phyloP scores from a whole-genome alignment of 2,797 vertebrate genomes.

The Anguilla megastoma region DNA sequence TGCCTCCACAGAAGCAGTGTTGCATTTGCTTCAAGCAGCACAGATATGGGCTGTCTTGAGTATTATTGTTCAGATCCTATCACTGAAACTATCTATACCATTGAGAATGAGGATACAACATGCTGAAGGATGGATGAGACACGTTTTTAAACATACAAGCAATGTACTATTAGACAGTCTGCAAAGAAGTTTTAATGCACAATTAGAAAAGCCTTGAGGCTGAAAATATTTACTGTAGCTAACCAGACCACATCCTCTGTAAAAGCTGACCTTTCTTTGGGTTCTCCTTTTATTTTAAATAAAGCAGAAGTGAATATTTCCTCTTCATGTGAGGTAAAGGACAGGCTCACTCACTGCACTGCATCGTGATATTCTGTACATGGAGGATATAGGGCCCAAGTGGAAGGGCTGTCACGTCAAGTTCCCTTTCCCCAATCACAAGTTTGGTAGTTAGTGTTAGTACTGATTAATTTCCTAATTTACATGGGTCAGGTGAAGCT shows the following conservation, averaged over 20 bases:
- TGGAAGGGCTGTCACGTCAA: neutral
- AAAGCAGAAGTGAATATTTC: constrained; percentile 17
- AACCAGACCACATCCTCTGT: neutral
- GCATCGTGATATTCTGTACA: neutral
- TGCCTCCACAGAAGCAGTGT: neutral
- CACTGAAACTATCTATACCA: neutral
- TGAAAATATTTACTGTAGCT: neutral
- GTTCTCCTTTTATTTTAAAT: constrained; percentile 3
- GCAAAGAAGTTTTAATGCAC: neutral
- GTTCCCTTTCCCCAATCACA: neutral
- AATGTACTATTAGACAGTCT: neutral
- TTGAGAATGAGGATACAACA: neutral
- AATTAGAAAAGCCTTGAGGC: neutral
- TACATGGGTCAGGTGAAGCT: neutral
- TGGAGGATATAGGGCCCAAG: neutral
- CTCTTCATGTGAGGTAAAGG: neutral
- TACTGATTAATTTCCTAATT: neutral
- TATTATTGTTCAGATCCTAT: neutral
- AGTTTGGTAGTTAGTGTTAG: neutral
- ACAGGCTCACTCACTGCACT: neutral
- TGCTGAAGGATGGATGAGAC: neutral
- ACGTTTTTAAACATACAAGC: neutral
- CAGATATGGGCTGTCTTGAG: neutral
- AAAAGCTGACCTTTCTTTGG: neutral
- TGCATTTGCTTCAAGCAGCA: neutral